Evolutionary conservation across 2,888 invertebrate genomes (phyloP).

Genomic region (Cephus runcator): DNA sequence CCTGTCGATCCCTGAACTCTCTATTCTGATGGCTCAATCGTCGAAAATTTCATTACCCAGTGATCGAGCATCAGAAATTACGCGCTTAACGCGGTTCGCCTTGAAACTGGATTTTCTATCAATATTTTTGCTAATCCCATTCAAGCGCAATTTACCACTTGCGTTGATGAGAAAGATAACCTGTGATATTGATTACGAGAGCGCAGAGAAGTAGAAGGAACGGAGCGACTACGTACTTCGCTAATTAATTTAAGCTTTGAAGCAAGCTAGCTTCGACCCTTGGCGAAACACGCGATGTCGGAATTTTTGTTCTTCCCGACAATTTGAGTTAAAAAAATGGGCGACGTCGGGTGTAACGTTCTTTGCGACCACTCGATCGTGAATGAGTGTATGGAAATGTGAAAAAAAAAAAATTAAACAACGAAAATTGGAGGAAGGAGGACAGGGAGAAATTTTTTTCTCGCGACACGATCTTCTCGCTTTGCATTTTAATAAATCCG

Average conservation of each 20-base stretch:
- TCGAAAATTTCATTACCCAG: no score
- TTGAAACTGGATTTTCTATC: neutral
- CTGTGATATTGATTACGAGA: neutral
- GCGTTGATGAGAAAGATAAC: neutral
- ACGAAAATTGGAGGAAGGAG: neutral
- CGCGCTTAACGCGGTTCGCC: no score
- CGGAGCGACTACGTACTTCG: neutral
- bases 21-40: no score
- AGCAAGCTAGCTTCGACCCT: neutral
- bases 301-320: neutral
- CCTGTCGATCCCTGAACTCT: no score
- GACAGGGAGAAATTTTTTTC: neutral
- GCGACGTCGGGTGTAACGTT: neutral
- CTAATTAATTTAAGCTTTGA: neutral
- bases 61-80: no score
- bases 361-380: neutral
- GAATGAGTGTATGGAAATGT: neutral
- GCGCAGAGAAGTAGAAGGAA: neutral
- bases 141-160: neutral
- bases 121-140: neutral
- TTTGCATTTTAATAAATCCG: neutral
- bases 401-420: neutral
- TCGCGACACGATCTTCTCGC: neutral
- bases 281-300: neutral
- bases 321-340: neutral